phyloP scores from a whole-genome alignment of 2,888 invertebrate genomes.

The Sphinx pinastri region DNA sequence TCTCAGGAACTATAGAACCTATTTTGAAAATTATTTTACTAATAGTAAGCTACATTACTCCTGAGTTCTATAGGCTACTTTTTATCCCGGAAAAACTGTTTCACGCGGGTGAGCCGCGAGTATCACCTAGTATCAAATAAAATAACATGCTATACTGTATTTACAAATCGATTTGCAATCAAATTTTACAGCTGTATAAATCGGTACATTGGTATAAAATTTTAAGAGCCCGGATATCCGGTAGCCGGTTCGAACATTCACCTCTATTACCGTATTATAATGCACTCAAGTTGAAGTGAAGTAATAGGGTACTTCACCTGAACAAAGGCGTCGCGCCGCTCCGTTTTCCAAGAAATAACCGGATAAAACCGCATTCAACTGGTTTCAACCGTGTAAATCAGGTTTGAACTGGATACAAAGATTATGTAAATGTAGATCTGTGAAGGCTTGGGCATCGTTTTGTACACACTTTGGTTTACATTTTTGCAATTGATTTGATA shows the following conservation, averaged over 20 bases:
- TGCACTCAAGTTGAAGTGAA: constrained; percentile 25
- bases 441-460: background rate
- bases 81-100: no score
- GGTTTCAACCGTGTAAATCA: constrained; percentile 26
- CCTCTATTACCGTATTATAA: constrained; percentile 30
- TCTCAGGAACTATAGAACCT: no score
- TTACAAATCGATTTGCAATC: background rate
- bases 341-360: constrained; percentile 38
- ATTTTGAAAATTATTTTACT: no score
- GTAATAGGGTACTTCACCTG: constrained; percentile 40
- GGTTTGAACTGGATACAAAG: constrained; percentile 16
- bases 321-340: constrained; percentile 30
- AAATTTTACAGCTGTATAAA: constrained; percentile 11
- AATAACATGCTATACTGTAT: background rate
- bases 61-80: no score
- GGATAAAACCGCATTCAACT: constrained; percentile 33
- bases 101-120: no score
- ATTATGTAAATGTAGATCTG: constrained; percentile 6
- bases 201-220: constrained; percentile 10
- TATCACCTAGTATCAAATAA: background rate
- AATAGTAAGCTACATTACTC: no score
- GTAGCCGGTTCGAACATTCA: constrained; percentile 1
- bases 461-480: background rate
- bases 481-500: no score
- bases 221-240: constrained; percentile 16